Evolutionary conservation across 2,888 invertebrate species (phyloP).

Genomic region (Tenthredo mesomela): DNA sequence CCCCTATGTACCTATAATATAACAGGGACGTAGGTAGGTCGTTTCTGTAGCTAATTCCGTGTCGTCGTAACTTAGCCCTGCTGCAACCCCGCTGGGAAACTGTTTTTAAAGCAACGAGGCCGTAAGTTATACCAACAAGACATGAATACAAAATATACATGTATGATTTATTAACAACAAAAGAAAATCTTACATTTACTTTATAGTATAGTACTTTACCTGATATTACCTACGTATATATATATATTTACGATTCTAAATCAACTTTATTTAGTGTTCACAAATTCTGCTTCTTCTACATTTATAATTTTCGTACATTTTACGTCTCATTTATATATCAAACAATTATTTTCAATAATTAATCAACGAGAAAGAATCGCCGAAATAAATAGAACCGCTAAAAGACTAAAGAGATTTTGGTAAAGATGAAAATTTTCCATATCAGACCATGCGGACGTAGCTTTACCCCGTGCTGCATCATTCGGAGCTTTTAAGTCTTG

Average conservation of each 20-base stretch:
- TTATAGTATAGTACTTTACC: not conserved
- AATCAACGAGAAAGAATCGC: constrained; percentile 6
- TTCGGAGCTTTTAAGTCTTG: not conserved
- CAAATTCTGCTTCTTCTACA: not conserved
- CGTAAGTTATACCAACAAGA: constrained; percentile 35
- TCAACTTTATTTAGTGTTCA: not conserved
- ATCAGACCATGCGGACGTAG: not conserved
- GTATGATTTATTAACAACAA: constrained; percentile 26
- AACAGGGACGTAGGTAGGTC: constrained; percentile 9
- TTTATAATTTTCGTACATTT: not conserved
- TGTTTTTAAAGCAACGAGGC: constrained; percentile 45
- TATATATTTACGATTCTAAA: constrained; percentile 4
- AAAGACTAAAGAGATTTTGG: not conserved
- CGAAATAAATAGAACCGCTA: not conserved
- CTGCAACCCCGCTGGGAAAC: not conserved
- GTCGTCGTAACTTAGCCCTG: constrained; percentile 42
- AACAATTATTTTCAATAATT: not conserved
- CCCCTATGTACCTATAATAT: constrained; percentile 31
- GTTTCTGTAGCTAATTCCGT: constrained; percentile 39
- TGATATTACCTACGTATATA: not conserved
- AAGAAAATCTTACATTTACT: constrained; percentile 24
- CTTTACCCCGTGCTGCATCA: too few species aligned
- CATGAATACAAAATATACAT: constrained; percentile 46
- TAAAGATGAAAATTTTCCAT: not conserved
- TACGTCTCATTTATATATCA: not conserved